Base-by-base conservation (phyloP, 2,888 invertebrate species). In the Electrophaes corylata region DNA sequence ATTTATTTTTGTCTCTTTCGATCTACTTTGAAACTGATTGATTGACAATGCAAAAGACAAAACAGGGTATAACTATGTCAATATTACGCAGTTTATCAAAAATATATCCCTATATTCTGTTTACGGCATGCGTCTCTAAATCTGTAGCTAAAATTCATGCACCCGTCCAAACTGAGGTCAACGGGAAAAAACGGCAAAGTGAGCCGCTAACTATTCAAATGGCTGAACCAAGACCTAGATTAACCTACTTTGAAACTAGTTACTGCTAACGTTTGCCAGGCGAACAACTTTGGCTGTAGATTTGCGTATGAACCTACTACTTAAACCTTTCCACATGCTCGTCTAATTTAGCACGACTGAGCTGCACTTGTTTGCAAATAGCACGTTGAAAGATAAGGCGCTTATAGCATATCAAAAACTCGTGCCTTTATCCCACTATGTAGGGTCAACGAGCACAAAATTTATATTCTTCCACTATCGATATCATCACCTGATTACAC, bases 121-220 rank as follows among this genome's bases (percentile, higher is more conserved):
- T 26, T 6, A 26, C 4, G 26, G 26, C 6, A 12, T 47, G 14
- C 39, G 44, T 57, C n/a, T n/a, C n/a, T n/a, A 57, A 55, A 52
- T 57, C 19, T 49, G 40, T 40, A 31, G 31, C 18, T 43, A 16
- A 19, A 56, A 4, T 44, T 33, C 23, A 44, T 43, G 29, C 18
- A 37, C 52, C 47, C 57, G 47, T 52, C 20, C 26, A 46, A 41
- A 44, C 48, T 48, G 14, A 39, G 31, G 46, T 47, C 40, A 52
- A 47, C 41, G 19, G 16, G 18, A 45, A 14, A 45, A 40, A 19
- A 20, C 14, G 37, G 20, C 31, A n/a, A n/a, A n/a, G n/a, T 45
- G 45, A 31, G 40, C 18, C 4, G 14, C n/a, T n/a, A 31, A n/a
- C 29, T 37, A 10, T 14, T 16, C 16, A 16, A 8, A 37, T 37